These are phyloP conservation scores for Leucophora obtusa DNA, from an alignment of 2,888 invertebrate species.

Conservation along the genomic window DNA sequence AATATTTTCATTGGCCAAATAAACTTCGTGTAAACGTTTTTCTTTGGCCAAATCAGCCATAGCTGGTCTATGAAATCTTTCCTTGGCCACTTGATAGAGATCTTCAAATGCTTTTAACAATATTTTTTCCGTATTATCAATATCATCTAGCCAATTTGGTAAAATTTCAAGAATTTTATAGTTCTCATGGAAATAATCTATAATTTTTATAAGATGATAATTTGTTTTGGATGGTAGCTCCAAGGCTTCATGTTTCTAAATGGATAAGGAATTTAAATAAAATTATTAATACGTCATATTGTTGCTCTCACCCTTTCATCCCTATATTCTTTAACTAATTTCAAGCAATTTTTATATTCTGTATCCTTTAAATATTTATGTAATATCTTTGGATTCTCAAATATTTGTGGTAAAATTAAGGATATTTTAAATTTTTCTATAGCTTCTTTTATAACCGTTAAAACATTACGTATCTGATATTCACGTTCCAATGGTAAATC, in stretches of 20 bases:
- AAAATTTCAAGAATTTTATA: conserved; percentile 57
- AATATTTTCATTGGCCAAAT: conserved; percentile 66
- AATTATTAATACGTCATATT: not conserved
- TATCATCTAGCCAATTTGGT: conserved; percentile 64
- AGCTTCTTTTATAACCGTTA: conserved; percentile 65
- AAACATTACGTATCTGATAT: conserved; percentile 66
- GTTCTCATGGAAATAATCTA: conserved; percentile 67
- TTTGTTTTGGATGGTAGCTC: conserved; percentile 25
- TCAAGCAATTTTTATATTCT: conserved; percentile 58
- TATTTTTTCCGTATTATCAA: conserved; percentile 54
- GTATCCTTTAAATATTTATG: conserved; percentile 55
- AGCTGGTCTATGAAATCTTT: conserved; percentile 64
- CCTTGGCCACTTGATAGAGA: conserved; percentile 60
- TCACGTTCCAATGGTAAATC: conserved; percentile 57
- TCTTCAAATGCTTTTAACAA: conserved; percentile 60
- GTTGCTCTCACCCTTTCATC: conserved; percentile 20
- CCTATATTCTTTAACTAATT: conserved; percentile 61
- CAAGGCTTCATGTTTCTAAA: conserved; percentile 14
- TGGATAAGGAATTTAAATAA: not conserved
- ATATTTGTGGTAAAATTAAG: conserved; percentile 65
- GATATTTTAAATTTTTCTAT: conserved; percentile 68
- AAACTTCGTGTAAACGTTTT: conserved; percentile 67
- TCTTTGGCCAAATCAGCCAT: conserved; percentile 65
- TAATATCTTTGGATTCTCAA: conserved; percentile 66
- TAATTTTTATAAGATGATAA: conserved; percentile 52